Conservation (phyloP, 2,797 vertebrate genomes). For the Alectoris magna region DNA sequence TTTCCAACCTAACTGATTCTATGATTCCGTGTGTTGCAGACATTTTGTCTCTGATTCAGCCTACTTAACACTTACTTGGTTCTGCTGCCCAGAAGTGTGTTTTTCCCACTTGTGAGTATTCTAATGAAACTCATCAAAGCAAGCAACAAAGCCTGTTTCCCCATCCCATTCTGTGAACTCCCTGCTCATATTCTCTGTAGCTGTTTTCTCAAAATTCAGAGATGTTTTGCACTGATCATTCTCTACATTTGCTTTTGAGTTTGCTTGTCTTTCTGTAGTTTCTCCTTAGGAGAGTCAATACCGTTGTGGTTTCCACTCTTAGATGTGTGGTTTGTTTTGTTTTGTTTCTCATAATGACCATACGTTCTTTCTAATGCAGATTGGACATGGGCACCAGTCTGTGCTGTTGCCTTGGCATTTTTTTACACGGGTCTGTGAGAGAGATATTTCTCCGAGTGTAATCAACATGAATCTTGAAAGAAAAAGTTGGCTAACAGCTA, state of each 20-base stretch:
- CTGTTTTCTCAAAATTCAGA: background rate
- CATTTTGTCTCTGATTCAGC: fast-evolving
- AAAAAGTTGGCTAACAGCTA: background rate
- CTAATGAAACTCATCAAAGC: background rate
- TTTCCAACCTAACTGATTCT: too few species aligned
- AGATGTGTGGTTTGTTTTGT: background rate
- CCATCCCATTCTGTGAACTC: background rate
- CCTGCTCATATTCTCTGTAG: background rate
- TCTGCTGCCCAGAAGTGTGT: background rate
- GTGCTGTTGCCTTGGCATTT: background rate
- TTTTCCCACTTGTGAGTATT: background rate
- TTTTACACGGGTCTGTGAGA: fast-evolving
- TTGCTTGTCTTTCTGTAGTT: background rate
- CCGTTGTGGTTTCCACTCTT: background rate
- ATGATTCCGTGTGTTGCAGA: background rate
- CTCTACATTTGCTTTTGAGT: background rate
- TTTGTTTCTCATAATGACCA: background rate
- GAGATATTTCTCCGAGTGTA: background rate
- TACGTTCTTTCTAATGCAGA: background rate
- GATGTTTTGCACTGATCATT: background rate
- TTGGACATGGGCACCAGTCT: background rate
- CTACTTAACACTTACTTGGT: background rate
- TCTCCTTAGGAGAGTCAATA: background rate
- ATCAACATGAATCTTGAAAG: background rate
- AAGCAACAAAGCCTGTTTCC: background rate